phyloP scores from a whole-genome alignment of 2,888 invertebrate genomes.

The Luperina nickerlii region DNA sequence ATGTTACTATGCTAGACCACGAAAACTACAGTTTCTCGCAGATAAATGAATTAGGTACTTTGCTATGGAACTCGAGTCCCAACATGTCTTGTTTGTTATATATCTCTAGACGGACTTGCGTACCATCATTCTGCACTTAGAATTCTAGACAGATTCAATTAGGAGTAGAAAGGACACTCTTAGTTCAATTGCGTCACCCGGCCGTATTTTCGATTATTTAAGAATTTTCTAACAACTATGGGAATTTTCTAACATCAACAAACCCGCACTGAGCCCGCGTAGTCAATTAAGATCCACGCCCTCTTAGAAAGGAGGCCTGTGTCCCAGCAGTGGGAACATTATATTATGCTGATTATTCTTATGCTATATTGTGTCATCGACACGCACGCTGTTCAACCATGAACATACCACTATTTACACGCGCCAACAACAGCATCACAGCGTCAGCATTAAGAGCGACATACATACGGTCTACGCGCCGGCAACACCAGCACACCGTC shows the following conservation, averaged over 20 bases:
- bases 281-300: background rate
- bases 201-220: background rate
- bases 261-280: too few species aligned
- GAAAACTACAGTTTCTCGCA: background rate
- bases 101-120: background rate
- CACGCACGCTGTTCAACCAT: too few species aligned
- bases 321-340: background rate
- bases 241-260: too few species aligned
- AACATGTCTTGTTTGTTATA: background rate
- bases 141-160: slow-evolving; percentile 10
- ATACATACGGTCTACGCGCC: too few species aligned
- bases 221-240: background rate
- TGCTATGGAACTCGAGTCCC: background rate
- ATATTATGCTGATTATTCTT: background rate
- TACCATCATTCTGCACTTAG: background rate
- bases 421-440: too few species aligned
- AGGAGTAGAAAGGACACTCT: background rate
- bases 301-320: background rate
- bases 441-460: too few species aligned
- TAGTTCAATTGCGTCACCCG: background rate
- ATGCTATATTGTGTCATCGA: background rate
- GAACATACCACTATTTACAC: too few species aligned
- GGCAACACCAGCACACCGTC: too few species aligned
- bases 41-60: background rate
- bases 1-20: slow-evolving; percentile 1